Evolutionary conservation across 2,113 vertebrate species (phyloP).

Genomic region (Callopanchax toddi): DNA sequence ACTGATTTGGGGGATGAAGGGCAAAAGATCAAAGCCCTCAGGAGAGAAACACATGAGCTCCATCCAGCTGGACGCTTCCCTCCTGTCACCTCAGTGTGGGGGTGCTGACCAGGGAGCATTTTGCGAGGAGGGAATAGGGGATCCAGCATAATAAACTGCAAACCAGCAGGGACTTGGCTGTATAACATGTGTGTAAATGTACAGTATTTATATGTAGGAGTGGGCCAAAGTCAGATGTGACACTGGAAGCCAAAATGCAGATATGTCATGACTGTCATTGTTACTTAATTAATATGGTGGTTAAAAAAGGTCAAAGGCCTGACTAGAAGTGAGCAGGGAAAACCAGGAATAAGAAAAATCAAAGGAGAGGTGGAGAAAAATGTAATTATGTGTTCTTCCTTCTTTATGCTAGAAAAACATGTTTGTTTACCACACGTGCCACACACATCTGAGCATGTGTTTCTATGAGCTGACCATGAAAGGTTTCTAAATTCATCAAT

Average conservation of each 20-base stretch:
- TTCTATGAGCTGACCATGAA: conserved; percentile 5
- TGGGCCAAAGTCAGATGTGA: conserved; percentile 69
- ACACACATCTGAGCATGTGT: conserved; percentile 14
- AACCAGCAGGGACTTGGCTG: conserved; percentile 47
- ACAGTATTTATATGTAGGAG: conserved; percentile 41
- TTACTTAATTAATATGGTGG: conserved; percentile 70
- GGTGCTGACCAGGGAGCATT: conserved; percentile 36
- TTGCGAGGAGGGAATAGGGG: conserved; percentile 10
- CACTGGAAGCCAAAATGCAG: conserved; percentile 59
- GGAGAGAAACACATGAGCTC: conserved; percentile 66
- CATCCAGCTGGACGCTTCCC: conserved; percentile 73
- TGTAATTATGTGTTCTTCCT: background rate
- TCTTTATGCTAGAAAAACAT: conserved; percentile 13
- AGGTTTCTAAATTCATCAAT: conserved; percentile 25
- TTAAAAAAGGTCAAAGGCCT: conserved; percentile 28
- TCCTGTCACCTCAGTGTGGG: conserved; percentile 65
- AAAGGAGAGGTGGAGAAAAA: background rate
- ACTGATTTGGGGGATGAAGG: conserved; percentile 59
- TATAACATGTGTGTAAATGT: conserved; percentile 31
- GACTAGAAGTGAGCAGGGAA: conserved; percentile 26
- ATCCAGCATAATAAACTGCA: conserved; percentile 54
- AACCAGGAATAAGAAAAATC: conserved; percentile 14
- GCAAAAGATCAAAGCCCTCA: conserved; percentile 70
- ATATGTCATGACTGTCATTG: conserved; percentile 71
- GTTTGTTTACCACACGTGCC: conserved; percentile 19